Conservation (phyloP, 2,888 invertebrate species). For the Xanthia icteritia region DNA sequence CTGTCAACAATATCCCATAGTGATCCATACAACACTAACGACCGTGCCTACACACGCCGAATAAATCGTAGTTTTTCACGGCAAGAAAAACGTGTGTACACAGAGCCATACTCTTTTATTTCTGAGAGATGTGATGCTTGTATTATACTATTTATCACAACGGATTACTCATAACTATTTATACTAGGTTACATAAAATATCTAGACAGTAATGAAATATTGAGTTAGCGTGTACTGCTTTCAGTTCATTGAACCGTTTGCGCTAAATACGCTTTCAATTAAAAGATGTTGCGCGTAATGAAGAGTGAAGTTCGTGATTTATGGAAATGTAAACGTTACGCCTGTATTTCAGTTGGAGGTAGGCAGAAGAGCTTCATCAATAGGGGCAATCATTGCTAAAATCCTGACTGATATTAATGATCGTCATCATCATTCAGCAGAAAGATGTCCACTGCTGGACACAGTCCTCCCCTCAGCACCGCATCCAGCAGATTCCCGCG, state of each 20-base stretch:
- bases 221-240: slow-evolving; percentile 40
- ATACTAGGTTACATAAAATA: slow-evolving; percentile 10
- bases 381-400: neutral
- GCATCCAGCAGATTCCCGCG: neutral
- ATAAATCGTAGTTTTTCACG: no score
- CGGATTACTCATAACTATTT: slow-evolving; percentile 41
- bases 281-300: slow-evolving; percentile 33
- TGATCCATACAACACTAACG: no score
- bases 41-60: no score
- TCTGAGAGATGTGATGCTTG: neutral
- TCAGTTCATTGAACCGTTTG: slow-evolving; percentile 49
- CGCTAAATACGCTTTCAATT: slow-evolving; percentile 47
- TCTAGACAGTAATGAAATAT: slow-evolving; percentile 38
- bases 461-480: no score
- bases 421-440: neutral
- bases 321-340: slow-evolving; percentile 12
- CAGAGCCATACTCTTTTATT: neutral
- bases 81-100: no score
- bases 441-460: no score
- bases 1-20: neutral
- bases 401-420: neutral
- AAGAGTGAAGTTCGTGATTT: slow-evolving; percentile 42
- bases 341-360: neutral
- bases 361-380: neutral
- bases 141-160: neutral